phyloP scores from a whole-genome alignment of 2,797 vertebrate species.

The Tamandua tetradactyla region DNA sequence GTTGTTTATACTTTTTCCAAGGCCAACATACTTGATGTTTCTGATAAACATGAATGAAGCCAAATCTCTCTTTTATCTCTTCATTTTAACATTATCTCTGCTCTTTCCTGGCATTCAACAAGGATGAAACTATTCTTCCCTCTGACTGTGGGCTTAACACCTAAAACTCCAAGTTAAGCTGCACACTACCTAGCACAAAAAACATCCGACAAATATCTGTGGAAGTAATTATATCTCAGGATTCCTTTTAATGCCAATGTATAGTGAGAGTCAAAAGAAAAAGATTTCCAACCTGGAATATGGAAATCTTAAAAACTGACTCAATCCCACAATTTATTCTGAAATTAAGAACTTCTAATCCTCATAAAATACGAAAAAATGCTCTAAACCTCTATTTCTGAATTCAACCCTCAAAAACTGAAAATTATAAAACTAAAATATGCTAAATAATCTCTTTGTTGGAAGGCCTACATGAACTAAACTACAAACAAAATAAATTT shows the following conservation, averaged over 20 bases:
- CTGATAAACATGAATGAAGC: slow-evolving; percentile 49
- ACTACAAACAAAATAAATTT: slow-evolving; percentile 26
- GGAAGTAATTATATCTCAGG: slow-evolving; percentile 16
- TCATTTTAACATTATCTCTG: not conserved
- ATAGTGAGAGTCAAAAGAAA: slow-evolving; percentile 16
- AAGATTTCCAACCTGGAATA: not conserved
- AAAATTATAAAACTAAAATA: slow-evolving; percentile 48
- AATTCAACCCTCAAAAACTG: slow-evolving; percentile 37
- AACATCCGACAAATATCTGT: not conserved
- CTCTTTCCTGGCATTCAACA: slow-evolving; percentile 3
- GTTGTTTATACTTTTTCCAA: slow-evolving; percentile 37
- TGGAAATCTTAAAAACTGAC: slow-evolving; percentile 42
- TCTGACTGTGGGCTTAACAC: not conserved
- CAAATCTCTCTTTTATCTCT: slow-evolving; percentile 1
- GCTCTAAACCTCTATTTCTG: slow-evolving; percentile 12
- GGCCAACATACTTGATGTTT: slow-evolving; percentile 34
- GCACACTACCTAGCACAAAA: not conserved
- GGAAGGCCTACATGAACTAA: slow-evolving; percentile 3
- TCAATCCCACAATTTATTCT: not conserved
- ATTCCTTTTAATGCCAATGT: not conserved
- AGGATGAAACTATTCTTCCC: not conserved
- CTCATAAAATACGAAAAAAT: slow-evolving; percentile 39
- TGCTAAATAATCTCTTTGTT: not conserved
- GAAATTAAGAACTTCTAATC: not conserved
- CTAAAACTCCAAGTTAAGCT: slow-evolving; percentile 22